phyloP scores from a whole-genome alignment of 1,140 invertebrate species.

The Mya arenaria region DNA sequence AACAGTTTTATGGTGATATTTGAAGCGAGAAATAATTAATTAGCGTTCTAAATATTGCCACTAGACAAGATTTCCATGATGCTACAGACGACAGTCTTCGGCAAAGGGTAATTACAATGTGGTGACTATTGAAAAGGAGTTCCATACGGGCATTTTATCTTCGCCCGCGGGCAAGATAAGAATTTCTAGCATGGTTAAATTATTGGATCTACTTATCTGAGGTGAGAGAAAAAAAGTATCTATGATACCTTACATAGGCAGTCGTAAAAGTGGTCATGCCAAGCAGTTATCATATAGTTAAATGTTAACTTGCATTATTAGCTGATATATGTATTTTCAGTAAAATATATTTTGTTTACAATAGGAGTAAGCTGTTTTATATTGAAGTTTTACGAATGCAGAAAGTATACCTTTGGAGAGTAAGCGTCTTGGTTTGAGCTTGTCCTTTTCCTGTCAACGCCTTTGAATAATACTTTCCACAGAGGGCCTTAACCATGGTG shows the following conservation, averaged over 20 bases:
- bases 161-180: no score
- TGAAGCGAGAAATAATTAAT: no score
- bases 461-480: conserved; percentile 1
- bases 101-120: no score
- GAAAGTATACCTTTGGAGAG: neutral
- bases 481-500: conserved; percentile 10
- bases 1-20: no score
- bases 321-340: neutral
- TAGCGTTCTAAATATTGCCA: no score
- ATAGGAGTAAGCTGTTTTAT: neutral
- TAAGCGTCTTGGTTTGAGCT: neutral
- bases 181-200: no score
- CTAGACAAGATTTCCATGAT: no score
- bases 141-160: no score
- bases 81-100: no score
- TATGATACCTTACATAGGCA: neutral
- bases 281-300: neutral
- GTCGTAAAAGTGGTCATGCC: neutral
- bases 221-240: neutral
- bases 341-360: neutral
- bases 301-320: neutral
- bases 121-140: no score
- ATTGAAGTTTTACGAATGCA: neutral
- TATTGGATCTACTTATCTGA: no score
- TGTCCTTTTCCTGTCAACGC: neutral